Evolutionary conservation across 2,113 vertebrate genomes (phyloP).

Genomic region (Notarius quadriscutis): DNA sequence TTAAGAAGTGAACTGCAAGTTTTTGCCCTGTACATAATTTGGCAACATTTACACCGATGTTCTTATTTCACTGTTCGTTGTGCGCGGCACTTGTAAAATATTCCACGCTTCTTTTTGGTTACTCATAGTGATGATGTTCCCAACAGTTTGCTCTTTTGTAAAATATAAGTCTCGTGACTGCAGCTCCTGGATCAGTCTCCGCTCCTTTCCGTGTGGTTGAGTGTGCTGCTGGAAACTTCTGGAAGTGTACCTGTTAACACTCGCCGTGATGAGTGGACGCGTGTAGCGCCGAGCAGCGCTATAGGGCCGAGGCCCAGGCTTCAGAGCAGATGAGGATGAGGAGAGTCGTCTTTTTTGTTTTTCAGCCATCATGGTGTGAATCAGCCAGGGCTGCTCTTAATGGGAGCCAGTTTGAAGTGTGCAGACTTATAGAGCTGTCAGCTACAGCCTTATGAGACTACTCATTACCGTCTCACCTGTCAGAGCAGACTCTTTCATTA

Average conservation of each 20-base stretch:
- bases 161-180: conserved; percentile 8
- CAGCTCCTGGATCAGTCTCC: conserved; percentile 3
- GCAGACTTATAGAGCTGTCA: conserved; percentile 51
- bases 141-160: conserved; percentile 32
- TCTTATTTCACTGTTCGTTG: conserved; percentile 6
- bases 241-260: conserved; percentile 14
- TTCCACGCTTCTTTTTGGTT: background rate
- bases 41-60: background rate
- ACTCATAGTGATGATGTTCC: background rate
- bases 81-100: background rate
- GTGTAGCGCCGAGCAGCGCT: background rate
- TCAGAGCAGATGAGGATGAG: background rate
- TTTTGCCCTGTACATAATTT: background rate
- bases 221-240: background rate
- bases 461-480: conserved; percentile 54
- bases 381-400: conserved; percentile 11
- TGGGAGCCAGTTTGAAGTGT: conserved; percentile 44
- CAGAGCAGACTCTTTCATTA: conserved; percentile 50
- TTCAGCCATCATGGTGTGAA: conserved; percentile 21
- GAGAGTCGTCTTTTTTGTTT: conserved; percentile 46
- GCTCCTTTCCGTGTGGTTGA: background rate
- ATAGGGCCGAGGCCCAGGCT: background rate
- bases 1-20: background rate
- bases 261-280: conserved; percentile 1
- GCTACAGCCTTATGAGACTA: conserved; percentile 49